Conservation (phyloP, 2,888 invertebrate genomes). For the Teinopalpus imperialis region DNA sequence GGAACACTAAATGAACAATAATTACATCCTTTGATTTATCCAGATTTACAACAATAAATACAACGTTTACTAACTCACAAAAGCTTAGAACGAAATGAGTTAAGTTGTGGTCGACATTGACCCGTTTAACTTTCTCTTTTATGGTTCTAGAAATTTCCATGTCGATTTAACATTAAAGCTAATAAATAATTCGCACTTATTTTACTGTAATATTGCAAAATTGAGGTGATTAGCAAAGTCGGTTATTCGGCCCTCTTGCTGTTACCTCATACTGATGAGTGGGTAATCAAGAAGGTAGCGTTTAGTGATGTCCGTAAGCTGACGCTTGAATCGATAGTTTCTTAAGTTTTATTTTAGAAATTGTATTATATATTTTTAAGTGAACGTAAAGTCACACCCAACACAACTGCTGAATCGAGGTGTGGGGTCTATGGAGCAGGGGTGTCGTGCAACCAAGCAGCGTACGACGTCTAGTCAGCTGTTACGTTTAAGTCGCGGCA, state of each 20-base stretch:
- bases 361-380: neutral
- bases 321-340: slow-evolving; percentile 24
- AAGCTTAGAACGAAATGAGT: neutral
- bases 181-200: slow-evolving; percentile 16
- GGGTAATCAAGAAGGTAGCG: slow-evolving; percentile 31
- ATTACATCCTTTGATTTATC: no score
- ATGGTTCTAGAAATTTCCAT: slow-evolving; percentile 6
- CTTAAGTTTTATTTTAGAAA: neutral
- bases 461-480: no score
- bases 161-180: slow-evolving; percentile 1
- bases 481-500: no score
- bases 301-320: slow-evolving; percentile 27
- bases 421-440: no score
- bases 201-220: slow-evolving; percentile 19
- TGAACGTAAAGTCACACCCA: no score
- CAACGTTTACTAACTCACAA: neutral
- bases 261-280: slow-evolving; percentile 44
- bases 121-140: slow-evolving; percentile 31
- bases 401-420: no score
- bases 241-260: slow-evolving; percentile 38
- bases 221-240: slow-evolving; percentile 38
- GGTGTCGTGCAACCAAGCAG: no score
- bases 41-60: no score
- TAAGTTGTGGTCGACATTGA: slow-evolving; percentile 20
- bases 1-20: no score